A percentile compares a stretch with the other conserved stretches of the same genome.
phyloP scores from a whole-genome alignment of 37 sponge, comb jelly and placozoan genomes.

The Theonella swinhoei region DNA sequence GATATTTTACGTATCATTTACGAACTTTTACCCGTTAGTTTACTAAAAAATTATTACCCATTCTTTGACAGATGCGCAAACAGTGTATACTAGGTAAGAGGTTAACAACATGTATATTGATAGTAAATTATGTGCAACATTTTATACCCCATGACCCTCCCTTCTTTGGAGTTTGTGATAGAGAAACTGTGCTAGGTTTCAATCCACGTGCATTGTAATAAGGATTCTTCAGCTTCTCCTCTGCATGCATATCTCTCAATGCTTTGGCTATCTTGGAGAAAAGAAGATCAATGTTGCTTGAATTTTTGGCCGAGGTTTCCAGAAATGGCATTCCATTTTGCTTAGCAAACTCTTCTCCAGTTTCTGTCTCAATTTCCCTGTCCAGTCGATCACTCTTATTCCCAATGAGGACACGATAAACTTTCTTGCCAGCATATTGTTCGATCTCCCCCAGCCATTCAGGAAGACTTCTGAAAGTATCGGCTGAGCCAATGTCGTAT shows the following conservation, averaged over 20 bases:
- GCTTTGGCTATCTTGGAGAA: constrained; percentile 74
- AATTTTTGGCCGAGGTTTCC: constrained; percentile 91
- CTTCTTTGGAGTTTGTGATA: background rate
- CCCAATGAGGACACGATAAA: constrained; percentile 83
- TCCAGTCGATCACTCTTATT: constrained; percentile 90
- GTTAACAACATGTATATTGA: too few relatives aligned
- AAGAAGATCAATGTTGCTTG: constrained; percentile 80
- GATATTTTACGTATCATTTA: too few relatives aligned
- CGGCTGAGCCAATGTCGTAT: constrained; percentile 74
- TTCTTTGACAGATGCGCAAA: too few relatives aligned
- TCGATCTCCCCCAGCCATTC: constrained; percentile 88
- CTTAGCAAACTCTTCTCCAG: constrained; percentile 66
- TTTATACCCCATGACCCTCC: background rate
- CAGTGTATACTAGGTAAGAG: too few relatives aligned
- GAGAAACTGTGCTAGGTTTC: background rate
- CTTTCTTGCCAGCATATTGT: constrained; percentile 73
- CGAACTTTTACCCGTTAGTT: too few relatives aligned
- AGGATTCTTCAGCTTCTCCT: constrained; percentile 54
- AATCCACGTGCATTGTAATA: constrained; percentile 7
- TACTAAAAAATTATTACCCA: too few relatives aligned
- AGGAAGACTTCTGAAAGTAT: constrained; percentile 73
- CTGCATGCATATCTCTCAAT: constrained; percentile 63
- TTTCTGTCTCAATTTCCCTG: constrained; percentile 63
- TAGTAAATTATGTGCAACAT: background rate
- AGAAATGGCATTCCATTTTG: constrained; percentile 85